A percentile compares a stretch with the other conserved stretches of the same genome.
Evolutionary conservation across 2,113 vertebrate genomes (phyloP).

Genomic region (Dicentrarchus labrax): DNA sequence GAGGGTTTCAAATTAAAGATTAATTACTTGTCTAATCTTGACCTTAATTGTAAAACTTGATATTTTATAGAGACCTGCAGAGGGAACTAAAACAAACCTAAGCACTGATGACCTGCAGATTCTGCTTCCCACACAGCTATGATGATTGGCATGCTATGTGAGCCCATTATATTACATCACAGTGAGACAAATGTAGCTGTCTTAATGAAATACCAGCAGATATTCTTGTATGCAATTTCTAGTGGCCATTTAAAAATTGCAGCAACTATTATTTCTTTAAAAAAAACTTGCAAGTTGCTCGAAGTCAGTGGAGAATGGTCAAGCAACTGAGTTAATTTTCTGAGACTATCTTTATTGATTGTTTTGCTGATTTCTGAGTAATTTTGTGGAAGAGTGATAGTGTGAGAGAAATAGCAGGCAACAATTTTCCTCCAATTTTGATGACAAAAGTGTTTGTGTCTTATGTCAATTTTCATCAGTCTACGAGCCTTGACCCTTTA

Average conservation of each 20-base stretch:
- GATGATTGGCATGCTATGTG: not conserved
- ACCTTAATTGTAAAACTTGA: not conserved
- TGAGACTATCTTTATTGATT: conserved; percentile 3
- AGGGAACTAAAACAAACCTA: not conserved
- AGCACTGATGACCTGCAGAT: not conserved
- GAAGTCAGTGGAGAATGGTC: not conserved
- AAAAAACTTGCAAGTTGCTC: not conserved
- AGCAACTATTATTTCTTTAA: not conserved
- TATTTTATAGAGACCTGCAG: not conserved
- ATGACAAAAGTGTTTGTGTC: conserved; percentile 7
- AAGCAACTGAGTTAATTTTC: conserved; percentile 5
- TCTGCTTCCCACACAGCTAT: not conserved
- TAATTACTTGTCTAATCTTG: not conserved
- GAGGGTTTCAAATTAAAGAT: not conserved
- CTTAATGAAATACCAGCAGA: not conserved
- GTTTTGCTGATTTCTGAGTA: not conserved
- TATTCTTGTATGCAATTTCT: not conserved
- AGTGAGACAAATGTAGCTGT: not conserved
- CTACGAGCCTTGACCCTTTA: not conserved
- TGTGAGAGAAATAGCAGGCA: not conserved
- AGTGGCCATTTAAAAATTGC: not conserved
- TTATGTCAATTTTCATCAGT: conserved; percentile 2
- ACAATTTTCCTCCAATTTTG: conserved; percentile 23
- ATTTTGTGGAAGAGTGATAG: conserved; percentile 17
- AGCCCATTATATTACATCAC: not conserved